These are phyloP conservation scores for Drosophila lini DNA, from an alignment of 1,140 invertebrate genomes.

Conservation along the genomic window DNA sequence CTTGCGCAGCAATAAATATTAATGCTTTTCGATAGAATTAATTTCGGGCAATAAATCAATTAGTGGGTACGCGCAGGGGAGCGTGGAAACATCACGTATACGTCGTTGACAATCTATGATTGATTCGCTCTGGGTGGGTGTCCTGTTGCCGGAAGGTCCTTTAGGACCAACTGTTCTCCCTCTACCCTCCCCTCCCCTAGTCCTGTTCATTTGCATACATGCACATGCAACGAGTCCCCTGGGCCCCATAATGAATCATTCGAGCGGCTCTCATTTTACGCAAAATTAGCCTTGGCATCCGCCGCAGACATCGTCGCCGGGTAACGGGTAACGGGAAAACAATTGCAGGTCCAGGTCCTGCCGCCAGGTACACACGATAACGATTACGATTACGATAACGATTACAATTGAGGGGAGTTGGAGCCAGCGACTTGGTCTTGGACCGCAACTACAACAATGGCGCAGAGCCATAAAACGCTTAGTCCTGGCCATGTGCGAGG, in stretches of 20 bases:
- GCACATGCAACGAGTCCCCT: slow-evolving; percentile 45
- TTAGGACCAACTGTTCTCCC: slow-evolving; percentile 5
- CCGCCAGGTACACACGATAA: slow-evolving; percentile 53
- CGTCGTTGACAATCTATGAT: slow-evolving; percentile 76
- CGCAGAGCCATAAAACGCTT: slow-evolving; percentile 61
- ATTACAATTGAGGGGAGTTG: slow-evolving; percentile 6
- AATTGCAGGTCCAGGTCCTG: slow-evolving; percentile 38
- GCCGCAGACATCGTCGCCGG: slow-evolving; percentile 54
- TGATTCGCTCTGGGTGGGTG: slow-evolving; percentile 61
- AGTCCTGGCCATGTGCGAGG: slow-evolving; percentile 37
- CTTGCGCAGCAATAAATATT: slow-evolving; percentile 53
- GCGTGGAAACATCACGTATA: slow-evolving; percentile 56
- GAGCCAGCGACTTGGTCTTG: slow-evolving; percentile 3
- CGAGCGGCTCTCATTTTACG: slow-evolving; percentile 68
- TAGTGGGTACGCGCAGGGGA: slow-evolving; percentile 31
- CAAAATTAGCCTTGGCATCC: slow-evolving; percentile 77
- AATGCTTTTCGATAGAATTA: slow-evolving; percentile 43
- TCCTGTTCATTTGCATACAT: slow-evolving; percentile 68
- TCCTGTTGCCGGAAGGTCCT: slow-evolving; percentile 5
- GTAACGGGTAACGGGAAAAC: slow-evolving; percentile 59
- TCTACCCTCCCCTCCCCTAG: neutral
- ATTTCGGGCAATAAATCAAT: slow-evolving; percentile 74
- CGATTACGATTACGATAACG: slow-evolving; percentile 50
- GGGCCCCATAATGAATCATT: slow-evolving; percentile 71
- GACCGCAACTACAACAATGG: slow-evolving; percentile 50